A percentile compares a stretch with the other conserved stretches of the same genome.
phyloP scores from a whole-genome alignment of 2,888 invertebrate genomes.

The Marasmarcha lunaedactyla region DNA sequence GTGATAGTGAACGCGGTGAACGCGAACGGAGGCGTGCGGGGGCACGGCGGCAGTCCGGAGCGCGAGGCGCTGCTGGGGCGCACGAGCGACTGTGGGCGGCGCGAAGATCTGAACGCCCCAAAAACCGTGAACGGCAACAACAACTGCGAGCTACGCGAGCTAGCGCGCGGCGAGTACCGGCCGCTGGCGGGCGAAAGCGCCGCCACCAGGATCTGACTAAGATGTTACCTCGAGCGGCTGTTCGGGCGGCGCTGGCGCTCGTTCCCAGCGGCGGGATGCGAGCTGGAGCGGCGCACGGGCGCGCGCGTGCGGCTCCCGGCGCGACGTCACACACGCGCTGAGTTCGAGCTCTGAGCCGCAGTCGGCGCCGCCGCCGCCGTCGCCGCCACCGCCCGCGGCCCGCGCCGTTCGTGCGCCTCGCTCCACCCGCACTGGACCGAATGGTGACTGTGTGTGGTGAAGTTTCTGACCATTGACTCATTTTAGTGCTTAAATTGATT shows the following conservation, averaged over 20 bases:
- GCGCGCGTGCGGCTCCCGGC: conserved; percentile 52
- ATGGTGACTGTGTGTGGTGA: background rate
- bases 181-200: conserved; percentile 63
- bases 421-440: conserved; percentile 4
- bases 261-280: conserved; percentile 53
- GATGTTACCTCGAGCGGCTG: conserved; percentile 80
- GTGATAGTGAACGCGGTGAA: conserved; percentile 65
- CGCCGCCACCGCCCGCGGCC: conserved; percentile 18
- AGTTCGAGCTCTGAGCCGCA: conserved; percentile 51
- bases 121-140: conserved; percentile 80
- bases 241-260: conserved; percentile 73
- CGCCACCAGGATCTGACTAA: conserved; percentile 78
- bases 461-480: background rate
- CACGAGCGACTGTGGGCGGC: conserved; percentile 54
- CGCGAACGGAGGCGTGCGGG: conserved; percentile 71
- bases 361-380: conserved; percentile 14
- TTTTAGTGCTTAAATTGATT: background rate
- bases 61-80: conserved; percentile 69
- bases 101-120: conserved; percentile 63
- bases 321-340: conserved; percentile 63
- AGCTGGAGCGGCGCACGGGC: conserved; percentile 32
- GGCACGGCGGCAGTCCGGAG: conserved; percentile 62
- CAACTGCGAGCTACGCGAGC: conserved; percentile 83
- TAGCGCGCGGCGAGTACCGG: conserved; percentile 67
- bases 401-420: conserved; percentile 15